Base-by-base conservation (phyloP, 2,888 invertebrate species). In the Athalia rosae region DNA sequence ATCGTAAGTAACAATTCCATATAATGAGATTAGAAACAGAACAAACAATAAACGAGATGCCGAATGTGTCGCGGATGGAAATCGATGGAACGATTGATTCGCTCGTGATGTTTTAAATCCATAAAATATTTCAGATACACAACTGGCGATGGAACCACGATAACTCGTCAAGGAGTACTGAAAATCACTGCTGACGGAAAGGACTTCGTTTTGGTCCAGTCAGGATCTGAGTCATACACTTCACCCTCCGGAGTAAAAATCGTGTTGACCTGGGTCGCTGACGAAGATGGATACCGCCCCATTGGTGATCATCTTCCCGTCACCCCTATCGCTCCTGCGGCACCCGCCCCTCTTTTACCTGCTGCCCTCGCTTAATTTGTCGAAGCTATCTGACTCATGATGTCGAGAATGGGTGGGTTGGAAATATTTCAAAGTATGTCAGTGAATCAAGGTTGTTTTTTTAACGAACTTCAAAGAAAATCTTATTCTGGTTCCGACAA, bases 221-320 rank as follows among this genome's bases (percentile, higher is more conserved):
- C 69, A 4, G 77, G 77, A 69, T 69, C 69, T 13, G 15, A 73
- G n/a, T 7, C 9, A 4, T 77, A 77, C 63, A 73, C 63, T 9
- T 5, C 50, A 9, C 77, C 77, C 43, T 43, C 48, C 4, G 77
- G 77, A 61, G 13, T 3, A 9, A 41, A 4, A 3, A 53, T 77
- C 53, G 41, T 13, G n/a, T 7, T 47, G 9, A 56, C 11, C 45
- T 77, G 62, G 13, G 5, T 15, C 15, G 77, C 77, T n/a, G 77
- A 77, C 47, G 47, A 73, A 56, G 47, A 50, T 15, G 77, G 77
- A n/a, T 77, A 62, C 56, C 62, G 6, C 4, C 50, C 45, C 45
- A 62, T 11, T 13, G 77, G 77, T 50, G 71, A 61, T 43, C 77
- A 77, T 45, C 4, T 77, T 48, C 77, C 77, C 15, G 15, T 4